Evolutionary conservation across 2,888 invertebrate genomes (phyloP).

Genomic region (Drosophila lacicola): DNA sequence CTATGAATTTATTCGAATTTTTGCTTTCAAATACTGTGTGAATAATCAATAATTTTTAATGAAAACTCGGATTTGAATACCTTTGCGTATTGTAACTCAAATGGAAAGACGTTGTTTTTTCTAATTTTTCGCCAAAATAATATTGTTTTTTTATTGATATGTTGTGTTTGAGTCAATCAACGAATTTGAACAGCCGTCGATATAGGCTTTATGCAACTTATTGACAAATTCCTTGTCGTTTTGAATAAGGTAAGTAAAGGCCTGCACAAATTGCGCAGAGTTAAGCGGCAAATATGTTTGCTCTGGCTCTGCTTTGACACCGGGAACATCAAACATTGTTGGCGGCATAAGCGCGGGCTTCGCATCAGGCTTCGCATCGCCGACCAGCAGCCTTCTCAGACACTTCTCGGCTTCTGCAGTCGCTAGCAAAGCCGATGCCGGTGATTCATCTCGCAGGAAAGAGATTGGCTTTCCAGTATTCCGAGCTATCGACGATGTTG

Average conservation of each 20-base stretch:
- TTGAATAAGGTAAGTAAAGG: conserved; percentile 93
- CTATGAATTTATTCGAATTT: too few relatives aligned
- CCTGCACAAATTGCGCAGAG: conserved; percentile 94
- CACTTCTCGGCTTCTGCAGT: conserved; percentile 68
- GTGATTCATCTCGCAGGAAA: conserved; percentile 49
- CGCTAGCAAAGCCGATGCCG: conserved; percentile 54
- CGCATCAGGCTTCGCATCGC: conserved; percentile 82
- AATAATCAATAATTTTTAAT: too few relatives aligned
- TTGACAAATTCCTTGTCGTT: conserved; percentile 95
- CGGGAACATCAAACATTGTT: conserved; percentile 91
- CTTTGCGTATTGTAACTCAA: not conserved
- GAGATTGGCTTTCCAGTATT: conserved; percentile 35
- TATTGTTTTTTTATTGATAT: conserved; percentile 67
- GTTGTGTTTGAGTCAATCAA: conserved; percentile 68
- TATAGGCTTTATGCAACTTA: conserved; percentile 96
- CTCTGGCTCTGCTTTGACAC: conserved; percentile 77
- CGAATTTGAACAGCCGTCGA: conserved; percentile 89
- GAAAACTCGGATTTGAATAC: too few relatives aligned
- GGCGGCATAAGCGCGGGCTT: conserved; percentile 94
- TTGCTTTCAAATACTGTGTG: too few relatives aligned
- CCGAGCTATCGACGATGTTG: conserved; percentile 21
- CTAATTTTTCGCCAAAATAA: conserved; percentile 36
- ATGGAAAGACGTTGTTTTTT: conserved; percentile 5
- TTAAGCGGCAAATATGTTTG: conserved; percentile 89
- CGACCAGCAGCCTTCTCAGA: conserved; percentile 57